phyloP scores from a whole-genome alignment of 2,797 vertebrate genomes.

The Gambelia wislizenii region DNA sequence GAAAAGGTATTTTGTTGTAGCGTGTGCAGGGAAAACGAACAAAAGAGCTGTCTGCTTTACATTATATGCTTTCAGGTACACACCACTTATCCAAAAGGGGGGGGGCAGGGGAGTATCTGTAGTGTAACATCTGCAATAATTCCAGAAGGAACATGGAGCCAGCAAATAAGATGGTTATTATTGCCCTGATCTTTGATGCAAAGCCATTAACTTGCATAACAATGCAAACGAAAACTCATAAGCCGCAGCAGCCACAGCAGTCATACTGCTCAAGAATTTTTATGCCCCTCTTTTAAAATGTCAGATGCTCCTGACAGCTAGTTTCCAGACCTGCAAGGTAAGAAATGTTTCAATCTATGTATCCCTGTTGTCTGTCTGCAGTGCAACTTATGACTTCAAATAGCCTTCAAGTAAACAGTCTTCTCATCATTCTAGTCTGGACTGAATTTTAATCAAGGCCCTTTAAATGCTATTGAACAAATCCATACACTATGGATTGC shows the following conservation, averaged over 20 bases:
- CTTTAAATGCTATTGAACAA: constrained; percentile 84
- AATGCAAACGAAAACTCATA: constrained; percentile 61
- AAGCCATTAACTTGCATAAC: constrained; percentile 16
- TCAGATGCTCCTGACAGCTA: constrained; percentile 56
- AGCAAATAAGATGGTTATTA: constrained; percentile 47
- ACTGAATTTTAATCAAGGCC: constrained; percentile 84
- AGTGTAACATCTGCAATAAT: constrained; percentile 28
- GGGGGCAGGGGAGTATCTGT: constrained; percentile 31
- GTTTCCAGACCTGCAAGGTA: constrained; percentile 66
- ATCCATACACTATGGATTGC: constrained; percentile 82
- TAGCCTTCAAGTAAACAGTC: constrained; percentile 71
- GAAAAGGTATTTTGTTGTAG: constrained; percentile 21
- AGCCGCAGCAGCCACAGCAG: constrained; percentile 49
- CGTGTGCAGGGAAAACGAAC: constrained; percentile 35
- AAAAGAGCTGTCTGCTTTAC: constrained; percentile 54
- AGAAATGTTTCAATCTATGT: constrained; percentile 69
- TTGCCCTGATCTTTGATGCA: constrained; percentile 10
- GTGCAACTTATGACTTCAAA: constrained; percentile 64
- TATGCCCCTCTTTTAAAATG: constrained; percentile 63
- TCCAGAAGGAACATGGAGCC: background rate
- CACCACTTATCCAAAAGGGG: background rate
- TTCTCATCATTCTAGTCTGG: constrained; percentile 71
- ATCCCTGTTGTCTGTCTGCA: constrained; percentile 65
- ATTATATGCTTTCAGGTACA: constrained; percentile 37
- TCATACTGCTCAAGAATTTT: constrained; percentile 52